Percentiles rank a stretch among this genome's conserved stretches.
phyloP scores from a whole-genome alignment of 2,888 invertebrate genomes.

The Brachylomia viminalis region DNA sequence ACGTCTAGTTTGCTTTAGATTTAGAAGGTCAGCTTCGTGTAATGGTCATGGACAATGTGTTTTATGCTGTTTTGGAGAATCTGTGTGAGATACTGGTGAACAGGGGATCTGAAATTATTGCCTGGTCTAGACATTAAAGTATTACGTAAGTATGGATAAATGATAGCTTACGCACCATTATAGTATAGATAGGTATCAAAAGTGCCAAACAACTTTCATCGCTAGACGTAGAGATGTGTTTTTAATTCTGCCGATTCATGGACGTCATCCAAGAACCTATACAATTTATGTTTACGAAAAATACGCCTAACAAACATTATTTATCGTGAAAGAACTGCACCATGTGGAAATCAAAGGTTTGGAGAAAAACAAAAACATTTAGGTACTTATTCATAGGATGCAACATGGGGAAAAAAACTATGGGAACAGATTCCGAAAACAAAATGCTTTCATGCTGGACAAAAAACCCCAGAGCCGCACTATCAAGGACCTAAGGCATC shows the following conservation, averaged over 20 bases:
- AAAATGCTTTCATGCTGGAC: not conserved
- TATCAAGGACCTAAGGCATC: not conserved
- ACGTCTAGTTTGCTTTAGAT: slow-evolving; percentile 12
- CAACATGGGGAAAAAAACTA: not conserved
- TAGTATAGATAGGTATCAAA: not conserved
- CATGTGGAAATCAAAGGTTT: slow-evolving; percentile 19
- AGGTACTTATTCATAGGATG: not conserved
- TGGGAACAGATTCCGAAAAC: slow-evolving; percentile 6
- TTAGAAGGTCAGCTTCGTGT: slow-evolving; percentile 11
- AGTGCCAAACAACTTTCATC: slow-evolving; percentile 32
- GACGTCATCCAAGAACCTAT: slow-evolving; percentile 33
- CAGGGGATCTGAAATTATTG: not conserved
- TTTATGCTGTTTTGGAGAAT: not conserved
- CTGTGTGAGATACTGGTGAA: not conserved
- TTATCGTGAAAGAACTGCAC: slow-evolving; percentile 3
- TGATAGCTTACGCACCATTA: not conserved
- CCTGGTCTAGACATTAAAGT: not conserved
- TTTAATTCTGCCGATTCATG: slow-evolving; percentile 19
- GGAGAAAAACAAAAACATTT: slow-evolving; percentile 1
- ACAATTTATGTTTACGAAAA: slow-evolving; percentile 17
- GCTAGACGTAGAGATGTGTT: not conserved
- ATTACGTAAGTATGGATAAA: not conserved
- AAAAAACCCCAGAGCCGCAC: not conserved
- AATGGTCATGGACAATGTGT: not conserved
- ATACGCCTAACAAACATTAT: not conserved